Conservation (phyloP, 2,888 invertebrate genomes). For the Aspidiotus destructor region DNA sequence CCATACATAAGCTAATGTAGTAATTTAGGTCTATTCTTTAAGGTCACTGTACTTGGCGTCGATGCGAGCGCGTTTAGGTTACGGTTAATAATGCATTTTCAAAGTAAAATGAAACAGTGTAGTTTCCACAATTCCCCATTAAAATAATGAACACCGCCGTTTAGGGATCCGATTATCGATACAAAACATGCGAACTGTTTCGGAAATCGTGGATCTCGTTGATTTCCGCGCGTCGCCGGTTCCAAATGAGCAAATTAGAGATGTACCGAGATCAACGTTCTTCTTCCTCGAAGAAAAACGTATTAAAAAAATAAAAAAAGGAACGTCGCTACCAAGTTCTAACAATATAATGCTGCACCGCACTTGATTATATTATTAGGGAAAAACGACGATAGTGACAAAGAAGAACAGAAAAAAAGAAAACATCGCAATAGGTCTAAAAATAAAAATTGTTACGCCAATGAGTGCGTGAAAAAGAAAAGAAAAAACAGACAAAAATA, state of each 20-base stretch:
- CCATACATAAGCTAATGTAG: too few relatives aligned
- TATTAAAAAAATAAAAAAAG: too few relatives aligned
- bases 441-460: too few relatives aligned
- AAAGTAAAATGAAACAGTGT: neutral
- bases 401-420: too few relatives aligned
- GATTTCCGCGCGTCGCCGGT: neutral
- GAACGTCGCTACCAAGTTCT: too few relatives aligned
- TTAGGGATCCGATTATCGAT: constrained; percentile 3
- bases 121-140: neutral
- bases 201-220: constrained; percentile 1
- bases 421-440: too few relatives aligned
- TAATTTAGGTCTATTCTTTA: neutral
- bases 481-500: too few relatives aligned
- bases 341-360: too few relatives aligned
- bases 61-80: neutral
- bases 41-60: neutral
- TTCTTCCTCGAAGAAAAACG: neutral
- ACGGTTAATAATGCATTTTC: neutral
- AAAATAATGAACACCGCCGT: neutral
- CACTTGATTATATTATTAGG: too few relatives aligned
- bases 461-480: too few relatives aligned
- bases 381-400: too few relatives aligned
- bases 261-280: neutral
- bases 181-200: neutral
- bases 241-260: neutral